Percentiles rank a stretch among this genome's conserved stretches.
These are phyloP conservation scores for Zele albiditarsus DNA, from an alignment of 2,888 invertebrate species.

Conservation along the genomic window DNA sequence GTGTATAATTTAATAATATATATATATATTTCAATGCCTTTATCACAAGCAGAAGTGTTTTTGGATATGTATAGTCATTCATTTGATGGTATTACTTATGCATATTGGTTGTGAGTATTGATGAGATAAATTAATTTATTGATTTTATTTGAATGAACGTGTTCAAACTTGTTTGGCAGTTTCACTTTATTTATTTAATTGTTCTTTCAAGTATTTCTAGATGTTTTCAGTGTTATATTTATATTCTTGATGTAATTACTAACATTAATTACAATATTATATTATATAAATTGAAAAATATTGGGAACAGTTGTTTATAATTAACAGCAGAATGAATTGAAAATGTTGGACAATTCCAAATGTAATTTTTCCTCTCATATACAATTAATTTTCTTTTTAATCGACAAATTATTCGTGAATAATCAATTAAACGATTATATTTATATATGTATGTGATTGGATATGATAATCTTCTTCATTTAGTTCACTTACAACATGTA, in stretches of 20 bases:
- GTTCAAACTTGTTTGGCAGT: no score
- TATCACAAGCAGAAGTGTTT: conserved; percentile 57
- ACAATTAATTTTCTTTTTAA: no score
- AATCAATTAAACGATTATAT: conserved; percentile 2
- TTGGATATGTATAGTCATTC: conserved; percentile 61
- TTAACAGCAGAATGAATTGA: not conserved
- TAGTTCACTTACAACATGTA: conserved; percentile 27
- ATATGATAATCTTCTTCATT: conserved; percentile 36
- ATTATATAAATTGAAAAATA: not conserved
- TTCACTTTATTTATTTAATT: not conserved
- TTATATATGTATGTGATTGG: conserved; percentile 22
- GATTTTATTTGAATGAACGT: no score
- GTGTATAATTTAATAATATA: not conserved
- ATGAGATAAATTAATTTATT: not conserved
- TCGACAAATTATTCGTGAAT: no score
- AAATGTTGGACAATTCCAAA: conserved; percentile 10
- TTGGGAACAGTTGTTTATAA: conserved; percentile 10
- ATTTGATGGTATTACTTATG: conserved; percentile 57
- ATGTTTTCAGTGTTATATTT: no score
- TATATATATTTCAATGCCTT: conserved; percentile 51
- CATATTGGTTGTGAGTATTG: conserved; percentile 61
- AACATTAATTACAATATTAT: no score
- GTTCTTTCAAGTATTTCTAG: not conserved
- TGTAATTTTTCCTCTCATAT: no score
- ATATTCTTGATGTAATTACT: no score